Conservation (phyloP, 2,888 invertebrate species). For the Synanthedon andrenaeformis region DNA sequence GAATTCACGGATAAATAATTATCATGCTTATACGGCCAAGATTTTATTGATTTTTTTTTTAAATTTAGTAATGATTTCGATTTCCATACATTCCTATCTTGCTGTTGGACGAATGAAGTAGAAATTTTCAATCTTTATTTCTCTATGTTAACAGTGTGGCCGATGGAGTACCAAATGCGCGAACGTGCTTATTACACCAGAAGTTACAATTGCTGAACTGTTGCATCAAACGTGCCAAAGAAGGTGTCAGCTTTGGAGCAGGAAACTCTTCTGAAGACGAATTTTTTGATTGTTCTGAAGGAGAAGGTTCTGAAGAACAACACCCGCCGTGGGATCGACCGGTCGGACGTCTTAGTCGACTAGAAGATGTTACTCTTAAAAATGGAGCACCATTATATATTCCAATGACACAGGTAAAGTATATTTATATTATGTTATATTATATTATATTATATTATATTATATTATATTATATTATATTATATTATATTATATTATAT, state of each 20-base stretch:
- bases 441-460: not conserved
- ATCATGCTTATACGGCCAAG: too few species aligned
- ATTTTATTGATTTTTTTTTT: not conserved
- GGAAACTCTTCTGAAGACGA: slow-evolving; percentile 72
- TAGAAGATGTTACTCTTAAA: slow-evolving; percentile 47
- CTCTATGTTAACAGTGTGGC: slow-evolving; percentile 74
- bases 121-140: slow-evolving; percentile 2
- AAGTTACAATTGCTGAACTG: slow-evolving; percentile 91
- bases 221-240: slow-evolving; percentile 74
- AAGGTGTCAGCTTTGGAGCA: slow-evolving; percentile 53
- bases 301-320: slow-evolving; percentile 62
- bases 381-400: slow-evolving; percentile 54
- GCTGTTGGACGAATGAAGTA: not conserved
- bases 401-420: slow-evolving; percentile 51
- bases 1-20: slow-evolving; percentile 3
- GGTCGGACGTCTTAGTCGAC: slow-evolving; percentile 41
- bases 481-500: not conserved
- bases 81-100: not conserved
- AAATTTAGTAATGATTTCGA: not conserved
- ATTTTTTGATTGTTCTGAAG: slow-evolving; percentile 83
- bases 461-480: not conserved
- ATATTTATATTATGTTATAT: not conserved
- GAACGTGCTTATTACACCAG: slow-evolving; percentile 92
- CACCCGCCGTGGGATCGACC: slow-evolving; percentile 53
- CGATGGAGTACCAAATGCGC: slow-evolving; percentile 86